Base-by-base conservation (phyloP, 2,113 vertebrate species). In the Platichthys stellatus region DNA sequence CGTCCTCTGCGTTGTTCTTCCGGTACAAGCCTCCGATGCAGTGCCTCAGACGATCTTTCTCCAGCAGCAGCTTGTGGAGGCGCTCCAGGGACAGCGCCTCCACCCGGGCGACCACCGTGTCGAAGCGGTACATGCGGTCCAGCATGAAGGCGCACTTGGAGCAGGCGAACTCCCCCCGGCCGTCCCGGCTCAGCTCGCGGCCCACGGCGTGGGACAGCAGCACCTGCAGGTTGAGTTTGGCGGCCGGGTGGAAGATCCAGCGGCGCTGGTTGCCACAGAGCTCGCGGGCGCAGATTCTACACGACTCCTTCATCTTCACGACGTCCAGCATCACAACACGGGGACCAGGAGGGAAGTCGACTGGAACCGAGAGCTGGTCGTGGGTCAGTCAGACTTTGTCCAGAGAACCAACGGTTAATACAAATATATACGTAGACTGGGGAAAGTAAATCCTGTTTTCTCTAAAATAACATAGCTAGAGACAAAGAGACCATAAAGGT, bases 111-210 rank as follows among this genome's bases (percentile, higher is more conserved):
- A 97, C 96, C 76, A 99, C 98, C 0, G 97, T 96, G 90, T 99
- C 98, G 10, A 97, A 99, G 66, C 97, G 94, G 89, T 96, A 98
- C 94, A 99, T 94, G 64, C 97, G 96, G 80, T 98, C 96, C 78
- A 99, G 94, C 97, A 98, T 96, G 92, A 98, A 99, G 74, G 96
- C 89, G 60, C 98, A 99, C 86, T 99, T 99, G 88, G 97, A 96
- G 95, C 98, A 99, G 21, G 91, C 95, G 0, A 99, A 99, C 92
- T 98, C 97, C 2, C 93, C 94, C 3, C 92, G 94, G 77, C 97
- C 98, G 24, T 98, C 97, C 13, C 97, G 95, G 83, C 80, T 83
- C 69, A 98, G 88, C 78, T 96, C 96, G 59, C 57, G 88, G 79
- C 97, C 96, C 84, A 98, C 81, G 1, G 95, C 97, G 26, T 98